phyloP scores from a whole-genome alignment of 2,888 invertebrate genomes.

The Diaphora mendica region DNA sequence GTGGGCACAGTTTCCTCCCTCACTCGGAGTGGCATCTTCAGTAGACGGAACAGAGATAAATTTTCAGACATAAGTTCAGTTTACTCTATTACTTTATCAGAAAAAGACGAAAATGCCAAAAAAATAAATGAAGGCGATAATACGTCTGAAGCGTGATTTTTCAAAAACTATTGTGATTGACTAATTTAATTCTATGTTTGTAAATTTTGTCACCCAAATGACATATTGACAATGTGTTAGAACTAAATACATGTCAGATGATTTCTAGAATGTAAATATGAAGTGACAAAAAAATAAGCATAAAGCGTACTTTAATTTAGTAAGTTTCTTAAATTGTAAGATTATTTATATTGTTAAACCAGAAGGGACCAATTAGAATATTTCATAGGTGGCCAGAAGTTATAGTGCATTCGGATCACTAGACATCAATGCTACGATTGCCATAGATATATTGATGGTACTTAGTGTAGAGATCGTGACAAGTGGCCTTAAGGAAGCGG shows the following conservation, averaged over 20 bases:
- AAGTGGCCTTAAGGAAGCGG: constrained; percentile 19
- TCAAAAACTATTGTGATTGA: constrained; percentile 35
- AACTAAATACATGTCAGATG: constrained; percentile 16
- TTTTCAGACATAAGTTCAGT: constrained; percentile 82
- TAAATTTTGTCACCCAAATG: constrained; percentile 45
- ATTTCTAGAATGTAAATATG: constrained; percentile 35
- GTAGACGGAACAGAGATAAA: constrained; percentile 74
- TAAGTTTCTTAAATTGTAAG: constrained; percentile 1
- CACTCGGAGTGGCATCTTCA: constrained; percentile 77
- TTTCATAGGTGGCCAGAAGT: constrained; percentile 41
- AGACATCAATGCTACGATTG: constrained; percentile 52
- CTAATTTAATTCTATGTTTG: constrained; percentile 43
- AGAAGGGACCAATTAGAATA: constrained; percentile 19
- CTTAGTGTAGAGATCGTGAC: constrained; percentile 24
- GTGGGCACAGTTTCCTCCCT: constrained; percentile 77
- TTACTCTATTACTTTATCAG: constrained; percentile 82
- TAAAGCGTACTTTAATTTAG: not conserved
- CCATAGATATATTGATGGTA: constrained; percentile 49
- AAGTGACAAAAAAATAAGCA: constrained; percentile 10
- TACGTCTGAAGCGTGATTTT: constrained; percentile 80
- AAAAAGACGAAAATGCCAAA: constrained; percentile 76
- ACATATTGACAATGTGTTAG: constrained; percentile 12
- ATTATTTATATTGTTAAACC: constrained; percentile 14
- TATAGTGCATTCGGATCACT: constrained; percentile 45
- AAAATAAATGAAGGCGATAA: constrained; percentile 78